Conservation (phyloP, 2,113 vertebrate genomes). For the Dipodomys spectabilis region DNA sequence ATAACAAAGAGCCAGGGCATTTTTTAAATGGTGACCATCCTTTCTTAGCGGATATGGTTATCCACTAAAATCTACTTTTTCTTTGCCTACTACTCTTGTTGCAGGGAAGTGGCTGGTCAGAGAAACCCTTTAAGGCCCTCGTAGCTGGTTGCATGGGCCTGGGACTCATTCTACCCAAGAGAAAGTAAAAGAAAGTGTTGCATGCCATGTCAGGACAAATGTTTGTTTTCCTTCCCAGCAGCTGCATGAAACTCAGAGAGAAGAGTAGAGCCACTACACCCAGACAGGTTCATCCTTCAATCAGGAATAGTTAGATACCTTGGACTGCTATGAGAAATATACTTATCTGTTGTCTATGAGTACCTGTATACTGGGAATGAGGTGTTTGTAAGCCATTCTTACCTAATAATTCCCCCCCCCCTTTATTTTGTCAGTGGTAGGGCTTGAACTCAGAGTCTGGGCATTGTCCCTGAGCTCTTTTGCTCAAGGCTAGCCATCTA, state of each 20-base stretch:
- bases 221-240: neutral
- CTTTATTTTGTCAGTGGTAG: too few species aligned
- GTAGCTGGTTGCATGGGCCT: neutral
- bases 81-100: neutral
- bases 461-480: too few species aligned
- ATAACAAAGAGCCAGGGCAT: constrained; percentile 27
- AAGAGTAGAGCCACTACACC: neutral
- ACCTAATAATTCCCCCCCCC: neutral
- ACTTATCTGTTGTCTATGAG: neutral
- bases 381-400: neutral
- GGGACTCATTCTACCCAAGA: neutral
- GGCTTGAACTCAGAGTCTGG: too few species aligned
- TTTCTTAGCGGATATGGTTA: neutral
- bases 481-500: too few species aligned
- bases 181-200: neutral
- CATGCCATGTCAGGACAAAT: neutral
- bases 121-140: neutral
- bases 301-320: neutral
- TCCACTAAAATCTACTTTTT: neutral
- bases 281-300: neutral
- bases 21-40: neutral
- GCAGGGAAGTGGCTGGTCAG: neutral
- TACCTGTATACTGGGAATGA: neutral
- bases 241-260: neutral
- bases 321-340: neutral